Conservation (phyloP, 2,888 invertebrate species). For the Iphiclides podalirius region DNA sequence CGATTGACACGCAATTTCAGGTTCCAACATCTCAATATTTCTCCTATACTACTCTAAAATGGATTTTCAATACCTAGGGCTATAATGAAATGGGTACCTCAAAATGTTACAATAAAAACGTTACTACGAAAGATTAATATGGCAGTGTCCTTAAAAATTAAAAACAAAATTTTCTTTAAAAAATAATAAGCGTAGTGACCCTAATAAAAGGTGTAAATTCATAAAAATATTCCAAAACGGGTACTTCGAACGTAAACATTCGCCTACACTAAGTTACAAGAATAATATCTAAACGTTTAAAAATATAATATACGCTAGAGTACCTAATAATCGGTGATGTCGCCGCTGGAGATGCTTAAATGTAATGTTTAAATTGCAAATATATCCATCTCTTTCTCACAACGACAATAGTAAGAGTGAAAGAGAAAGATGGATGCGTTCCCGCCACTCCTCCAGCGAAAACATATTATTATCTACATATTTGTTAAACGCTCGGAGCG, state of each 20-base stretch:
- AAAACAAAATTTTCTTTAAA: conserved; percentile 40
- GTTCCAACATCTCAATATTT: conserved; percentile 34
- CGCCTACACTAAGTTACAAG: conserved; percentile 21
- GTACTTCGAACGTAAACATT: neutral
- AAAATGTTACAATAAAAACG: conserved; percentile 21
- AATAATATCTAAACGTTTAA: conserved; percentile 30
- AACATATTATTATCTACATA: neutral
- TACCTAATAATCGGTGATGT: conserved; percentile 9
- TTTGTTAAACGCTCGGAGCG: conserved; percentile 2
- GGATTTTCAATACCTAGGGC: conserved; percentile 13
- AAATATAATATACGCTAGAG: conserved; percentile 26
- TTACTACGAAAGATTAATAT: conserved; percentile 40
- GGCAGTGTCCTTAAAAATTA: conserved; percentile 60
- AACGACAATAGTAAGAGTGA: neutral
- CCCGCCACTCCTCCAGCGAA: neutral
- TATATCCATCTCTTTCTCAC: neutral
- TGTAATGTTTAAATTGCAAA: neutral
- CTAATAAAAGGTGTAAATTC: conserved; percentile 44
- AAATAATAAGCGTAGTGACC: conserved; percentile 71
- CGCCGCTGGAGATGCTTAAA: conserved; percentile 2
- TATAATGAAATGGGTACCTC: conserved; percentile 9
- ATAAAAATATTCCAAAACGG: conserved; percentile 29
- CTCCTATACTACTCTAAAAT: conserved; percentile 35
- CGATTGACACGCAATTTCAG: conserved; percentile 30
- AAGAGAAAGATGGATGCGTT: neutral